A percentile compares a stretch with the other conserved stretches of the same genome.
These are phyloP conservation scores for Glyptemys insculpta DNA, from an alignment of 2,797 vertebrate species.

Conservation along the genomic window DNA sequence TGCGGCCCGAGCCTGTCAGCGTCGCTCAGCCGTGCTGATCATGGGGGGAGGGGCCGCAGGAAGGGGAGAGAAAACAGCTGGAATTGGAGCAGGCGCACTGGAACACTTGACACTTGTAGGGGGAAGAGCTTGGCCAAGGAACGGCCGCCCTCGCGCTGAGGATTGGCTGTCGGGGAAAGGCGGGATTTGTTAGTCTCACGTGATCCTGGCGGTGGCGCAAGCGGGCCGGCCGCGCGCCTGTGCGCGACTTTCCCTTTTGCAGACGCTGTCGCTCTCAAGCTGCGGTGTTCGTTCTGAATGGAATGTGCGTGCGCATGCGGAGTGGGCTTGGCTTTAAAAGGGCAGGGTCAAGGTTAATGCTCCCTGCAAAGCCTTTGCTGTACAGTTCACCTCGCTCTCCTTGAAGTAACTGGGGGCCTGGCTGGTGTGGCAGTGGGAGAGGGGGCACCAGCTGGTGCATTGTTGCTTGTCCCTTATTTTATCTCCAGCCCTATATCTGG, in stretches of 20 bases:
- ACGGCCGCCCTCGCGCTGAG: background rate
- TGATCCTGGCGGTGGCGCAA: background rate
- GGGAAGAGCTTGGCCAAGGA: background rate
- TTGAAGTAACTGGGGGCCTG: background rate
- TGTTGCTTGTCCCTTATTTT: background rate
- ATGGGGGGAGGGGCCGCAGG: rapidly evolving
- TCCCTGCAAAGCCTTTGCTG: too few relatives aligned
- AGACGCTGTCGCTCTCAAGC: rapidly evolving
- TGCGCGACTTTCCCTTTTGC: background rate
- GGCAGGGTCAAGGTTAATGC: background rate
- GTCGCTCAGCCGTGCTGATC: background rate
- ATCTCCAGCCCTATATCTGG: background rate
- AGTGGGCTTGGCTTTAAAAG: background rate
- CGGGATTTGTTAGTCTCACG: background rate
- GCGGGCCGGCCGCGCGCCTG: background rate
- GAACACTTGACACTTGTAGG: background rate
- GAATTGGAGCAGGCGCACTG: too few relatives aligned
- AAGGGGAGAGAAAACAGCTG: too few relatives aligned
- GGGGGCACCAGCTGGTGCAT: background rate
- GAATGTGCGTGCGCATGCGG: background rate
- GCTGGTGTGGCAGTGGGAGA: too few relatives aligned
- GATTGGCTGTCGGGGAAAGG: background rate
- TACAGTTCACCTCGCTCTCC: too few relatives aligned
- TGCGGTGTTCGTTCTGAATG: background rate
- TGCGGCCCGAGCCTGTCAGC: rapidly evolving